These are phyloP conservation scores for Notolepis coatsorum DNA, from an alignment of 2,797 vertebrate genomes.

Conservation along the genomic window DNA sequence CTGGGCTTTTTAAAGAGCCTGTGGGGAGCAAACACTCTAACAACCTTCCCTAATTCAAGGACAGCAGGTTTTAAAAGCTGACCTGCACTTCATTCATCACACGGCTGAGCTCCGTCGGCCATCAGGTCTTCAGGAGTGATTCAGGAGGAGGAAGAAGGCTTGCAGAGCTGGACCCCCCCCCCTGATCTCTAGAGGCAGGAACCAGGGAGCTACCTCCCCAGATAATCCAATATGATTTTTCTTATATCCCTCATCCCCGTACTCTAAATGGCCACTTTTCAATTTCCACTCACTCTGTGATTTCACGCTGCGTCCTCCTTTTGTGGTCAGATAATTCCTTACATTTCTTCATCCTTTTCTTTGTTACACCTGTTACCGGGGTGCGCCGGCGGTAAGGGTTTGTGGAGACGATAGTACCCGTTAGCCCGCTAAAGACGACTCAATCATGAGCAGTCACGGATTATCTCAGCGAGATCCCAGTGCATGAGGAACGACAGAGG, in stretches of 20 bases:
- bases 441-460: slow-evolving; percentile 66
- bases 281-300: slow-evolving; percentile 46
- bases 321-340: neutral
- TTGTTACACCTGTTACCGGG: slow-evolving; percentile 35
- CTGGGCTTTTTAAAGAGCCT: slow-evolving; percentile 50
- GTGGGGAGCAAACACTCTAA: slow-evolving; percentile 55
- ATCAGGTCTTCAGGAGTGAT: slow-evolving; percentile 31
- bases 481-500: slow-evolving; percentile 43
- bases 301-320: slow-evolving; percentile 39
- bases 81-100: slow-evolving; percentile 62
- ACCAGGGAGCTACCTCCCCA: slow-evolving; percentile 17
- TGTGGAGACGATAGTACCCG: slow-evolving; percentile 64
- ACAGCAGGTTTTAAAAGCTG: slow-evolving; percentile 53
- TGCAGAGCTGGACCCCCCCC: slow-evolving; percentile 31
- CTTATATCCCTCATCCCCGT: slow-evolving; percentile 23
- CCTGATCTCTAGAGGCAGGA: slow-evolving; percentile 25
- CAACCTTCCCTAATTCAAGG: slow-evolving; percentile 60
- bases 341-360: slow-evolving; percentile 16
- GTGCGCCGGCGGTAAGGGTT: slow-evolving; percentile 31
- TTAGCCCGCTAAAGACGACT: slow-evolving; percentile 67
- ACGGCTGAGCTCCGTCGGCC: slow-evolving; percentile 31
- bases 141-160: neutral
- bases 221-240: slow-evolving; percentile 7
- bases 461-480: slow-evolving; percentile 41
- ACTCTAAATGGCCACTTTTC: slow-evolving; percentile 39